A percentile compares a stretch with the other conserved stretches of the same genome.
Evolutionary conservation across 2,113 vertebrate species (phyloP).

Genomic region (Symphodus melops): DNA sequence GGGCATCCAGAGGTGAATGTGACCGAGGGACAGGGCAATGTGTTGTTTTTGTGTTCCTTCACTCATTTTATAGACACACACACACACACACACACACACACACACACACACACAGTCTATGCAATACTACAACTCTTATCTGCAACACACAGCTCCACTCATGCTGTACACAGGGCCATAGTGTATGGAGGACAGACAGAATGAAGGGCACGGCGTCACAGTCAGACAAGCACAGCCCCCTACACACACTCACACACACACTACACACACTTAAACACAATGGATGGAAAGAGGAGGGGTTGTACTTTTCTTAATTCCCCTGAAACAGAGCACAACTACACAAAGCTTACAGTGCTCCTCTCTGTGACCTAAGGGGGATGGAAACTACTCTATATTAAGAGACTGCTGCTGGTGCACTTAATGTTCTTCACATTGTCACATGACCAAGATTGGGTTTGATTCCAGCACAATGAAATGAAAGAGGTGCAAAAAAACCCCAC

Average conservation of each 20-base stretch:
- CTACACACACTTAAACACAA: constrained; percentile 29
- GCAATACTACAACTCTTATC: constrained; percentile 66
- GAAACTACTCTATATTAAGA: constrained; percentile 11
- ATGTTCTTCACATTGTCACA: constrained; percentile 32
- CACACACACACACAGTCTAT: constrained; percentile 2
- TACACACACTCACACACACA: constrained; percentile 40
- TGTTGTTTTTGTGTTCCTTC: constrained; percentile 24
- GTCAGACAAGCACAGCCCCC: constrained; percentile 24
- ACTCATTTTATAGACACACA: constrained; percentile 6
- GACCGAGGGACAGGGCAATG: constrained; percentile 43
- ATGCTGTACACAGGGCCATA: constrained; percentile 53
- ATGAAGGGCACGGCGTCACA: constrained; percentile 57
- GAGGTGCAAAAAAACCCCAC: not conserved
- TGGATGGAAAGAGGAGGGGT: constrained; percentile 40
- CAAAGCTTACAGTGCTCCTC: constrained; percentile 34
- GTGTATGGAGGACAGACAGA: constrained; percentile 63
- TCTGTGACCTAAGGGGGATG: constrained; percentile 19
- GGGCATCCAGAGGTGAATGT: constrained; percentile 75
- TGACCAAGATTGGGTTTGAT: constrained; percentile 30
- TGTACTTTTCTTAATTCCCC: constrained; percentile 53
- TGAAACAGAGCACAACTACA: constrained; percentile 46
- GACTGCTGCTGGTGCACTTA: constrained; percentile 33
- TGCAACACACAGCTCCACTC: constrained; percentile 69
- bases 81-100: not conserved
- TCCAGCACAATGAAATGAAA: constrained; percentile 19